Evolutionary conservation across 2,113 vertebrate species (phyloP), one percentile per base, ranked within the genome.

Genomic region (Pterocles gutturalis): DNA sequence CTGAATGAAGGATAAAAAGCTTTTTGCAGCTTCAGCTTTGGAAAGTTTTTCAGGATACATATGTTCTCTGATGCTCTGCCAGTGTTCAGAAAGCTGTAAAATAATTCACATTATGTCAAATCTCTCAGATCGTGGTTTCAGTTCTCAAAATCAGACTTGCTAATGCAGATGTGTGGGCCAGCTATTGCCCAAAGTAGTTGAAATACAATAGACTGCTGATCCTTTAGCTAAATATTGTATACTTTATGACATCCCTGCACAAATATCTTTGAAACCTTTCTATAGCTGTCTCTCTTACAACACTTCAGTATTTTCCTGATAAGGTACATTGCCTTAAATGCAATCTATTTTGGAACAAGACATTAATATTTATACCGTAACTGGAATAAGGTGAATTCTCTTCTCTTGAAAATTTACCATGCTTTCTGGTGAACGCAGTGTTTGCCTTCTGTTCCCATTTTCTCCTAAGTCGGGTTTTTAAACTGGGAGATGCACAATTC

Each of bases 1-100:
- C 94, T 99, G 98, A 96, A 99, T 98, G 45, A 99, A 98, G 33
- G 97, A 96, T 95, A 99, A 98, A 98, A 99, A 99, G 97, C 96
- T 98, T 90, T 97, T 98, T 62, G 98, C 98, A 26, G 99, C 98
- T 64, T 97, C 96, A 31, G 98, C 95, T 89, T 99, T 99, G 76
- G 99, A 98, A 96, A 99, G 98, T 75, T 97, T 98, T 46, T 98
- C 98, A 19, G 99, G 99, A 91, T 99, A 98, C 96, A 99, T 95
- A 65, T 99, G 88, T 89, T 98, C 98, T 90, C 97, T 96, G 76
- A 98, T 87, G 25, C 84, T 93, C 92, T 99, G 94, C 99, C 99
- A 99, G 45, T 98, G 98, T 83, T 99, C 98, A 51, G 98, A 98
- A 91, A 99, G 98, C 98, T 99, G 94, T 34, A 98, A 96, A 96